These are phyloP conservation scores for Pagrus major DNA, from an alignment of 2,113 vertebrate species.

Conservation along the genomic window DNA sequence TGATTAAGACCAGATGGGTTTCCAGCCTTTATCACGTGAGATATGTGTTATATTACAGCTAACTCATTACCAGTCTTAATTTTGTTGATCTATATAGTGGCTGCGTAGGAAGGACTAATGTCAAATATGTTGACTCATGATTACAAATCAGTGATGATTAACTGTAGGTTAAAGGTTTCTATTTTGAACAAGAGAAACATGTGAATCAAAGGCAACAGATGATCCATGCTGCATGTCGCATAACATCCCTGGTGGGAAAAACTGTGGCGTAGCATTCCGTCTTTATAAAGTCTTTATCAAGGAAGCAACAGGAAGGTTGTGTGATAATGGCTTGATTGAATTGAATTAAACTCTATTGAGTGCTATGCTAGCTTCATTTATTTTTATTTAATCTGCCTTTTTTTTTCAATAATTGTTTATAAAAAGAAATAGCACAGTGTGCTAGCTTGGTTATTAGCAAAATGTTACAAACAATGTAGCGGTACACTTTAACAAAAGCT, in stretches of 20 bases:
- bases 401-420: too few species aligned
- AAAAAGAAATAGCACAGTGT: too few species aligned
- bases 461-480: too few species aligned
- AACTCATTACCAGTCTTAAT: neutral
- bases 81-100: neutral
- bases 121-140: neutral
- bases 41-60: too few species aligned
- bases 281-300: neutral
- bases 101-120: neutral
- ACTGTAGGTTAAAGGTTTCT: neutral
- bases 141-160: neutral
- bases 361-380: too few species aligned
- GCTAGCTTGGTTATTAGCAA: too few species aligned
- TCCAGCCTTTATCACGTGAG: neutral
- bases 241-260: neutral
- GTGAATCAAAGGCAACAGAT: neutral
- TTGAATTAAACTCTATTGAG: too few species aligned
- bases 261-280: neutral
- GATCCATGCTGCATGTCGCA: neutral
- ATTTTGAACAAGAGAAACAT: neutral
- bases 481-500: too few species aligned
- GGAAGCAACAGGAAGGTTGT: neutral
- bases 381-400: too few species aligned
- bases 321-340: too few species aligned
- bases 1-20: neutral